phyloP scores from a whole-genome alignment of 2,113 vertebrate genomes.

The Emydura subglobosa region DNA sequence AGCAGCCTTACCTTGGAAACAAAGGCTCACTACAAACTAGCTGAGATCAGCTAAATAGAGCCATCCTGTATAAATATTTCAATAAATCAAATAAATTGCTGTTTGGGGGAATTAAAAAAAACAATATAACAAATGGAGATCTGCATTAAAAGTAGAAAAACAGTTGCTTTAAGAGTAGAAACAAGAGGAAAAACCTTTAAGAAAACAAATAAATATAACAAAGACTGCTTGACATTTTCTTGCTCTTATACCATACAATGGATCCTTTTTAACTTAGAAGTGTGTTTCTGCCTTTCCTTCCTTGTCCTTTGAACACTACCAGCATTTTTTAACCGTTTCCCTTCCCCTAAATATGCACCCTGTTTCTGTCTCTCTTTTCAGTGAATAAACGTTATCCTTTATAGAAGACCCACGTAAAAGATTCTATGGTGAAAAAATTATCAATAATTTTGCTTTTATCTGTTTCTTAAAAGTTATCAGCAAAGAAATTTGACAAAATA shows the following conservation, averaged over 20 bases:
- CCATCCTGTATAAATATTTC: background rate
- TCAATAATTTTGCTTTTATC: background rate
- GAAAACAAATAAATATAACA: background rate
- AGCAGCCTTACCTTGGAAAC: background rate
- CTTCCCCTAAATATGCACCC: background rate
- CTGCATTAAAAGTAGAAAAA: background rate
- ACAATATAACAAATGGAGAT: background rate
- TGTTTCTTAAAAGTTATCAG: background rate
- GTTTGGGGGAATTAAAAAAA: background rate
- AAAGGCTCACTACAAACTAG: background rate
- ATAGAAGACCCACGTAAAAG: background rate
- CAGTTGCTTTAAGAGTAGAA: background rate
- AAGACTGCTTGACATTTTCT: background rate
- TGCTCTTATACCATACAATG: background rate
- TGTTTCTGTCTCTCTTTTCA: background rate
- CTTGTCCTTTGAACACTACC: background rate
- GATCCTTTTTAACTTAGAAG: background rate
- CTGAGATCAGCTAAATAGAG: background rate
- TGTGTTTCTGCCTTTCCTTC: background rate
- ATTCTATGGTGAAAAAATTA: background rate
- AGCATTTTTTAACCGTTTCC: background rate
- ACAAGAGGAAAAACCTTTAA: background rate
- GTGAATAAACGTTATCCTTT: background rate
- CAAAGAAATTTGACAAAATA: background rate
- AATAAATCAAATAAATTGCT: background rate